Percentiles rank a stretch among this genome's conserved stretches.
Evolutionary conservation across 2,113 vertebrate species (phyloP).

Genomic region (Mus musculus): GRCm39 chr3:119369001-119369500

Average conservation of each 20-base stretch:
- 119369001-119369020: conserved; percentile 32
- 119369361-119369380: conserved; percentile 76
- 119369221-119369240: conserved; percentile 36
- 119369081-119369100: conserved; percentile 65
- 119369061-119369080: conserved; percentile 53
- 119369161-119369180: conserved; percentile 26
- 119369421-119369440: conserved; percentile 79
- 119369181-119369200: conserved; percentile 59
- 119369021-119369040: conserved; percentile 59
- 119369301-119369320: conserved; percentile 75
- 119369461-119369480: conserved; percentile 58
- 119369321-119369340: conserved; percentile 63
- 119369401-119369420: conserved; percentile 78
- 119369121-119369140: background rate
- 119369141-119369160: conserved; percentile 18
- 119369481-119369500: conserved; percentile 78
- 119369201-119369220: conserved; percentile 52
- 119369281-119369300: conserved; percentile 72
- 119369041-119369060: background rate
- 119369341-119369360: conserved; percentile 71
- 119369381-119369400: conserved; percentile 76
- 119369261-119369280: conserved; percentile 25
- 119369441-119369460: conserved; percentile 65
- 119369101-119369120: conserved; percentile 56
- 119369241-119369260: conserved; percentile 46